Evolutionary conservation across 1,140 invertebrate species (phyloP), one percentile per base, ranked within the genome.

Genomic region (Drosophila arawakana): DNA sequence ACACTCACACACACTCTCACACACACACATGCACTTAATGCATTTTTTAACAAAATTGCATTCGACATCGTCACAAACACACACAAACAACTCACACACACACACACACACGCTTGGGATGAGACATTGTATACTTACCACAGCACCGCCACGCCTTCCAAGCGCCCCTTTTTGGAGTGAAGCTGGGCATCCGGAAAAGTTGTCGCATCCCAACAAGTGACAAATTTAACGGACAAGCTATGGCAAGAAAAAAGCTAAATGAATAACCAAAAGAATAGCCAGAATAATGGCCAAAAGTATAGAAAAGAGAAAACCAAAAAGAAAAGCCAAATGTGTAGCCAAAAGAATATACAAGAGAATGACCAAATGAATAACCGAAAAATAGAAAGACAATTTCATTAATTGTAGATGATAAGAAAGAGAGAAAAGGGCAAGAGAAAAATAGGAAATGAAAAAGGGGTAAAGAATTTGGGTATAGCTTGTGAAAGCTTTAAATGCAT

Each of bases 1-100:
- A 66, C 46, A 55, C 30, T 39, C 49, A 73, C 57, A 46, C 54
- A 49, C 49, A 73, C 15, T 15, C 15, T 15, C 58, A 50, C 62
- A 55, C 57, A 41, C 76, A 77, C 83, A 83, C 77, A 80, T 78
- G 60, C 70, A 89, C 80, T 89, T 88, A 88, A 86, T 86, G 83
- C 82, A 86, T 86, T 86, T 83, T 69, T 86, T 86, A 88, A 88
- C 82, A 88, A 88, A 88, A 88, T 88, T 86, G 83, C 83, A 88
- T 88, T 86, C 80, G 82, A 67, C 82, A 72, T 88, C 77, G 83
- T 76, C 83, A 76, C 66, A 77, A 66, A 73, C 71, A 67, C 59
- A 62, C 41, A 69, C 59, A 73, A 47, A 70, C 50, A 54, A 49
- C 47, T 15, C 39, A 68, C 37, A 63, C 39, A 43, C 46, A 65